These are phyloP conservation scores for Lacerta bilineata DNA, from an alignment of 2,797 vertebrate species.

Conservation along the genomic window DNA sequence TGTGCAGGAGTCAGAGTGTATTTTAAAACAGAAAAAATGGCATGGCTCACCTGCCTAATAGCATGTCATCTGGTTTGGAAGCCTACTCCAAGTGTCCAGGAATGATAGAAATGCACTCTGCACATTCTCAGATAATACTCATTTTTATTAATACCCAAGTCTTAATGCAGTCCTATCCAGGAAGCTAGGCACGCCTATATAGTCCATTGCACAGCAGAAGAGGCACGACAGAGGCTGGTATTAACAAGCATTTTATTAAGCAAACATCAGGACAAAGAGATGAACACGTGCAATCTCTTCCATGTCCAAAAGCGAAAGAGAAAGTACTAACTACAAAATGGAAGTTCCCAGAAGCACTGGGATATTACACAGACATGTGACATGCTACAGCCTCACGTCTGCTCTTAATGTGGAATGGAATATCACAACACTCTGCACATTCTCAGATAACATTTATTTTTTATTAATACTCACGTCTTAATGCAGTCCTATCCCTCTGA, in stretches of 20 bases:
- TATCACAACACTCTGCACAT: not conserved
- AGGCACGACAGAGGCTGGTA: too few species aligned
- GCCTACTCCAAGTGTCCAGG: not conserved
- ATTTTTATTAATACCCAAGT: not conserved
- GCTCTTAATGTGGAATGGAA: too few species aligned
- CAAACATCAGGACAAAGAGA: too few species aligned
- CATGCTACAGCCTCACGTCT: too few species aligned
- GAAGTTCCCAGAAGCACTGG: too few species aligned
- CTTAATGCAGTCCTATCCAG: not conserved
- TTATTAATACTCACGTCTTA: not conserved
- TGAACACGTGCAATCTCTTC: too few species aligned
- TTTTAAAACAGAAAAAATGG: not conserved
- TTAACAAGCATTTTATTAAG: too few species aligned
- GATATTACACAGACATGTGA: too few species aligned
- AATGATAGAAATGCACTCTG: not conserved
- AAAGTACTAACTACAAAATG: too few species aligned
- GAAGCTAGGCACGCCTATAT: too few species aligned
- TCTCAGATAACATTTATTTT: not conserved
- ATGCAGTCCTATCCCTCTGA: not conserved
- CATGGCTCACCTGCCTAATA: not conserved
- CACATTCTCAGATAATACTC: not conserved
- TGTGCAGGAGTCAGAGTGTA: not conserved
- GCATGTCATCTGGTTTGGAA: not conserved
- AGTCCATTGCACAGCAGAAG: too few species aligned
- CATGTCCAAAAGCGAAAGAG: too few species aligned